These are phyloP conservation scores for Propithecus deckenii DNA, from an alignment of 2,797 vertebrate species.

Conservation along the genomic window DNA sequence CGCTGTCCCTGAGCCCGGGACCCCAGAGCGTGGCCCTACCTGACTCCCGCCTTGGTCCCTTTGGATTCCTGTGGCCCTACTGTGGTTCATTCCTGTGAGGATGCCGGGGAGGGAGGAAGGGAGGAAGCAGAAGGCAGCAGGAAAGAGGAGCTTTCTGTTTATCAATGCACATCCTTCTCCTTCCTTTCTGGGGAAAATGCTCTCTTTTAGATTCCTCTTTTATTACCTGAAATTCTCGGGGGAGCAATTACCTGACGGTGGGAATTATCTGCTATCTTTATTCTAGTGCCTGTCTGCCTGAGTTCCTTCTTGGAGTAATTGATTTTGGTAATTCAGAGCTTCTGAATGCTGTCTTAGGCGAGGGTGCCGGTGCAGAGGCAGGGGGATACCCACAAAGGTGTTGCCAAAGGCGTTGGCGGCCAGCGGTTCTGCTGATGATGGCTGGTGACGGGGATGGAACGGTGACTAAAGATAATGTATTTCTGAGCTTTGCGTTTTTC, in stretches of 20 bases:
- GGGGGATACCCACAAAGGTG: not conserved
- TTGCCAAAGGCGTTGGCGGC: not conserved
- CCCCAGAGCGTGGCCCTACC: not conserved
- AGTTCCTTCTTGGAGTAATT: slow-evolving; percentile 68
- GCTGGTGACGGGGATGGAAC: not conserved
- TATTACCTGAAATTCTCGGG: slow-evolving; percentile 67
- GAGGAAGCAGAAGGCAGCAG: not conserved
- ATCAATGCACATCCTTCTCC: not conserved
- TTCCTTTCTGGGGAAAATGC: slow-evolving; percentile 47
- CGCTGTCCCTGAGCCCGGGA: not conserved
- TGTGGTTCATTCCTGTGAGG: not conserved
- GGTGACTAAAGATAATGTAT: not conserved
- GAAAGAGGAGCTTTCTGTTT: not conserved
- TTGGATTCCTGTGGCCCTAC: not conserved
- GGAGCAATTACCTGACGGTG: slow-evolving; percentile 68
- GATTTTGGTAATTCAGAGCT: slow-evolving; percentile 73
- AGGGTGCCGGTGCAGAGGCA: not conserved
- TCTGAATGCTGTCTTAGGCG: slow-evolving; percentile 45
- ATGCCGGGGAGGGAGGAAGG: not conserved
- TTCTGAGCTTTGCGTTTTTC: not conserved
- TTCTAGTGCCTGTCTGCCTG: slow-evolving; percentile 65
- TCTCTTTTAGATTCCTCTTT: slow-evolving; percentile 70
- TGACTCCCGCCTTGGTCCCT: not conserved
- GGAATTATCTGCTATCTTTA: slow-evolving; percentile 73
- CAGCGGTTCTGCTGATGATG: not conserved